These are phyloP conservation scores for Garrulus glandarius DNA, from an alignment of 2,797 vertebrate genomes.

Conservation along the genomic window DNA sequence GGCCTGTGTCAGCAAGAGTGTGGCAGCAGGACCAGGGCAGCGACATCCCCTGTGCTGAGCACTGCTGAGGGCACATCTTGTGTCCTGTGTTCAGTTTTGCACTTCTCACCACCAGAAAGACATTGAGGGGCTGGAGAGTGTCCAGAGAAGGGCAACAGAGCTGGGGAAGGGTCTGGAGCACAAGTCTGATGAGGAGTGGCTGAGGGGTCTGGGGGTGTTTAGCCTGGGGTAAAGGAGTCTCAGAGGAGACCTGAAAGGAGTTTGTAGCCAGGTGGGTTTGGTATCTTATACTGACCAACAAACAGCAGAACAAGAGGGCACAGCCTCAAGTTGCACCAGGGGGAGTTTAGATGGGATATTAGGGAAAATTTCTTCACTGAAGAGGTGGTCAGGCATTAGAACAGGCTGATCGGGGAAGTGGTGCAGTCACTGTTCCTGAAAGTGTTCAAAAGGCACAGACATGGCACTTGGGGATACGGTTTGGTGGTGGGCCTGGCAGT, in stretches of 20 bases:
- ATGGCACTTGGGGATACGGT: not conserved
- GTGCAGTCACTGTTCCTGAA: not conserved
- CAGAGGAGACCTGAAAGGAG: too few species aligned
- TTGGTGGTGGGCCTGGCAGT: not conserved
- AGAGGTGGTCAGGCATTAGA: not conserved
- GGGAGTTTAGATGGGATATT: too few species aligned
- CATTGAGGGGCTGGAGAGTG: fast-evolving
- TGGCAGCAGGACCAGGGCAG: not conserved
- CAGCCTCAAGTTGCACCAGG: not conserved
- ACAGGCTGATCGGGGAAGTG: not conserved
- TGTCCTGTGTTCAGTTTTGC: fast-evolving
- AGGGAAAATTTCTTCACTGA: not conserved
- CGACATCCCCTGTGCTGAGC: fast-evolving
- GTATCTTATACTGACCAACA: not conserved
- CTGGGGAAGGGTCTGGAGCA: not conserved
- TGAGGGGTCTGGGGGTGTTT: not conserved
- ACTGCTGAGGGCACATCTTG: fast-evolving
- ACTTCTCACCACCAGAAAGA: fast-evolving
- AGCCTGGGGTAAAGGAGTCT: not conserved
- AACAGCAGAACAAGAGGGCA: not conserved
- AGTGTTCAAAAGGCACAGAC: not conserved
- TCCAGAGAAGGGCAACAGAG: not conserved
- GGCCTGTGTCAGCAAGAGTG: fast-evolving
- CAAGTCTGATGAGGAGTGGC: fast-evolving
- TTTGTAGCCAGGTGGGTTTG: too few species aligned